Base-by-base conservation (phyloP, 2,113 vertebrate genomes). In the Dromaius novaehollandiae region DNA sequence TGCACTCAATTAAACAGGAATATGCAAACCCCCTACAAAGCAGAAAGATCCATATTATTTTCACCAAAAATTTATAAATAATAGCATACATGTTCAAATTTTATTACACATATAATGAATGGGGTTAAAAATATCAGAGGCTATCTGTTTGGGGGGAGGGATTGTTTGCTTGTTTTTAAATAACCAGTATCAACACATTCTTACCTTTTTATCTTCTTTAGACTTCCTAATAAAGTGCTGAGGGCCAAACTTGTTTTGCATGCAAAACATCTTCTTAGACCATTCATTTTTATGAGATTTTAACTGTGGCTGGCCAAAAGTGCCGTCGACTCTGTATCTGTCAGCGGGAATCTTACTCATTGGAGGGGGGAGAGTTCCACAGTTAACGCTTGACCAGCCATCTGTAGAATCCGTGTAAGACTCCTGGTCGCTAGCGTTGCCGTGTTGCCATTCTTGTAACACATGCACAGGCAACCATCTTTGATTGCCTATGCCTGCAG, bases 281-380 rank as follows among this genome's bases (percentile, higher is more conserved):
- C 99, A 99, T 93, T 99, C 99, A 51, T 98, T 98, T 86, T 98
- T 99, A 79, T 98, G 99, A 56, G 97, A 71, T 9, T 97, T 95
- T 32, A 98, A 97, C 6, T 98, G 98, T 0, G 98, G 98, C 58
- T 98, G 98, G 42, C 96, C 98, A 81, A 98, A 98, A 96, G 92
- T 98, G 90, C 99, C 98, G 11, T 99, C 98, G 0, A 99, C 98
- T 71, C 99, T 96, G 97, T 99, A 99, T 78, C 99, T 99, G 97
- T 99, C 99, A 1, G 99, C 99, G 0, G 99, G 99, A 71, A 99
- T 99, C 97, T 99, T 99, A 92, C 40, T 99, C 99, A 99, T 99
- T 48, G 99, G 99, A 0, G 99, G 99, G 8, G 99, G 99, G 86
- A 99, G 98, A 6, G 99, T 99, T 88, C 99, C 99, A 56, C 99